Percentiles rank a stretch among this genome's conserved stretches.
phyloP scores from a whole-genome alignment of 1,140 invertebrate species.

The Latrodectus geometricus region DNA sequence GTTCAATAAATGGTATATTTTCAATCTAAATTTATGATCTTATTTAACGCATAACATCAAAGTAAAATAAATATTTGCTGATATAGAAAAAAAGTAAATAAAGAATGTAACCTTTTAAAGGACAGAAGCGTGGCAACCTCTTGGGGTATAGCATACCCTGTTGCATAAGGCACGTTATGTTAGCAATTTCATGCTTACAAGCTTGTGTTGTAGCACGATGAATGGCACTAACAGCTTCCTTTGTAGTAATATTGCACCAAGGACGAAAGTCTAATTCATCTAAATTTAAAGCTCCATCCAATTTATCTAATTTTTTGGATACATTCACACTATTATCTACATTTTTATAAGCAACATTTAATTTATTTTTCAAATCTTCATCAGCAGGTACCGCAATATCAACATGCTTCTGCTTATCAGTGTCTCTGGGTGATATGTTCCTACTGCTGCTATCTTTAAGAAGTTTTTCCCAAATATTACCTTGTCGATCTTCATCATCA shows the following conservation, averaged over 20 bases:
- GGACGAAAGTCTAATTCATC: slow-evolving; percentile 82
- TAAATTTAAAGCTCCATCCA: slow-evolving; percentile 65
- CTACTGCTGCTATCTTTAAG: slow-evolving; percentile 60
- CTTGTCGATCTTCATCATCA: slow-evolving; percentile 68
- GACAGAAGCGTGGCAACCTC: slow-evolving; percentile 81
- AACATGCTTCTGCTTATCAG: slow-evolving; percentile 36
- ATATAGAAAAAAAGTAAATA: background rate
- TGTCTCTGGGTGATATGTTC: slow-evolving; percentile 47
- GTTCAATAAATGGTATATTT: no score
- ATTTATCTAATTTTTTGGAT: slow-evolving; percentile 31
- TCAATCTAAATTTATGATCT: no score
- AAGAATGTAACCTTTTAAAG: slow-evolving; percentile 70
- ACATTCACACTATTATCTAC: slow-evolving; percentile 32
- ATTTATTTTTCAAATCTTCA: slow-evolving; percentile 47
- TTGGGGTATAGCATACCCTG: slow-evolving; percentile 81
- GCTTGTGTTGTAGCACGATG: slow-evolving; percentile 85
- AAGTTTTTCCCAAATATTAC: slow-evolving; percentile 62
- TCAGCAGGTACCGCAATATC: slow-evolving; percentile 51
- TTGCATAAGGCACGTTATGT: slow-evolving; percentile 85
- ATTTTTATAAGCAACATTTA: slow-evolving; percentile 16
- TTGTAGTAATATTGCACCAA: slow-evolving; percentile 80
- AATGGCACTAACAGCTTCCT: slow-evolving; percentile 90
- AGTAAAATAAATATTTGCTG: slow-evolving; percentile 13
- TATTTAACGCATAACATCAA: background rate
- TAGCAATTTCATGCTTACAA: slow-evolving; percentile 88